phyloP scores from a whole-genome alignment of 92 coral and sea anemone genomes.

The Epizoanthus fatuus region DNA sequence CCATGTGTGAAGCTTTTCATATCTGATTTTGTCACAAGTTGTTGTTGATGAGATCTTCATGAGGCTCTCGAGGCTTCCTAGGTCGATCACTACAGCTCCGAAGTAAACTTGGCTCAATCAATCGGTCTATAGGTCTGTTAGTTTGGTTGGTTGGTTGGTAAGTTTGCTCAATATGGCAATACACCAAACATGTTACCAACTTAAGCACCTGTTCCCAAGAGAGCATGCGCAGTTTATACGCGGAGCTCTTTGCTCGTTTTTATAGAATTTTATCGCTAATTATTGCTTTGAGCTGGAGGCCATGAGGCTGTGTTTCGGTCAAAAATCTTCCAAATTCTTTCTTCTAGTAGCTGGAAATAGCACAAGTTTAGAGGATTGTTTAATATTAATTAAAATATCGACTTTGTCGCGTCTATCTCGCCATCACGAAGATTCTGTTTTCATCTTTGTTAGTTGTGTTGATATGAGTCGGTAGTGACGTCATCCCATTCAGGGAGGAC shows the following conservation, averaged over 20 bases:
- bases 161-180: slow-evolving; percentile 81
- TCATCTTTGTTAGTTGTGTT: slow-evolving; percentile 39
- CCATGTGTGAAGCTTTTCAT: slow-evolving; percentile 27
- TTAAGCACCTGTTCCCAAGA: slow-evolving; percentile 76
- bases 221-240: slow-evolving; percentile 66
- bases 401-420: slow-evolving; percentile 32
- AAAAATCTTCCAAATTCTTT: neutral
- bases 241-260: slow-evolving; percentile 27
- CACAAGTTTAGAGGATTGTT: neutral
- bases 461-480: slow-evolving; percentile 43
- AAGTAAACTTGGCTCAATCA: neutral
- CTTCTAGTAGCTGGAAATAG: neutral
- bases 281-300: slow-evolving; percentile 15
- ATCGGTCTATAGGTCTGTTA: slow-evolving; percentile 17
- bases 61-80: slow-evolving; percentile 1
- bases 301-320: neutral
- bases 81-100: neutral
- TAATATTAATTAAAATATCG: slow-evolving; percentile 39
- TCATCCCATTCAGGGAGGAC: slow-evolving; percentile 37
- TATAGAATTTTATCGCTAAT: slow-evolving; percentile 38
- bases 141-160: slow-evolving; percentile 82
- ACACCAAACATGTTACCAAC: slow-evolving; percentile 63
- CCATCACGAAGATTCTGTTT: slow-evolving; percentile 45
- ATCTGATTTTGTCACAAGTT: slow-evolving; percentile 18
- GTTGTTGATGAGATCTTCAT: slow-evolving; percentile 28